These are phyloP conservation scores for Ibidorhyncha struthersii DNA, from an alignment of 2,113 vertebrate genomes.

Conservation along the genomic window DNA sequence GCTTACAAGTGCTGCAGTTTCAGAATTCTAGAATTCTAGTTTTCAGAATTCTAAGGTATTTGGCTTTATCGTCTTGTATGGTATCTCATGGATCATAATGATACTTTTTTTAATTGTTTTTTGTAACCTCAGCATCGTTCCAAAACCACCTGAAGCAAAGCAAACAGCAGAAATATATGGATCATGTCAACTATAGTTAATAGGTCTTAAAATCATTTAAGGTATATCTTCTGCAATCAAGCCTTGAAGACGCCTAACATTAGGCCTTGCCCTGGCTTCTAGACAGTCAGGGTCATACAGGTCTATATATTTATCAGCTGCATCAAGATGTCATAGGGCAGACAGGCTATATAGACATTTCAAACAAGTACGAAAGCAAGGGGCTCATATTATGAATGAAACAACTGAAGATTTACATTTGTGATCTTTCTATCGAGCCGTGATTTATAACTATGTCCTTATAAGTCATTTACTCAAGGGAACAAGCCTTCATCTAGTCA, in stretches of 20 bases:
- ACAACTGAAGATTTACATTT: neutral
- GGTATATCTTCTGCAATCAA: neutral
- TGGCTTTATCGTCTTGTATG: neutral
- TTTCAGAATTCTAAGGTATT: neutral
- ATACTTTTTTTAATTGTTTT: neutral
- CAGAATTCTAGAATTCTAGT: neutral
- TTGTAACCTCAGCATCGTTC: neutral
- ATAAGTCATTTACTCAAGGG: neutral
- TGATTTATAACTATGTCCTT: neutral
- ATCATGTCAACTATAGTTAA: neutral
- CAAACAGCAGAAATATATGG: neutral
- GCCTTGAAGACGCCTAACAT: neutral
- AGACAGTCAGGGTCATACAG: neutral
- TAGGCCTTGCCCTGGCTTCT: neutral
- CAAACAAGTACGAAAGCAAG: neutral
- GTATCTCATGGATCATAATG: neutral
- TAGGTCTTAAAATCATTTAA: neutral
- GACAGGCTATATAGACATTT: neutral
- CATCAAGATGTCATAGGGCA: neutral
- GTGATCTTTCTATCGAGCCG: neutral
- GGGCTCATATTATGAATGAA: neutral
- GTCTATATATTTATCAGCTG: neutral
- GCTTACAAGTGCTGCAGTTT: neutral
- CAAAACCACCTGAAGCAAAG: neutral
- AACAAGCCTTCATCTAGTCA: neutral